Evolutionary conservation across 1,140 invertebrate genomes (phyloP), one percentile per base, ranked within the genome.

Genomic region (Brachionus rubens): DNA sequence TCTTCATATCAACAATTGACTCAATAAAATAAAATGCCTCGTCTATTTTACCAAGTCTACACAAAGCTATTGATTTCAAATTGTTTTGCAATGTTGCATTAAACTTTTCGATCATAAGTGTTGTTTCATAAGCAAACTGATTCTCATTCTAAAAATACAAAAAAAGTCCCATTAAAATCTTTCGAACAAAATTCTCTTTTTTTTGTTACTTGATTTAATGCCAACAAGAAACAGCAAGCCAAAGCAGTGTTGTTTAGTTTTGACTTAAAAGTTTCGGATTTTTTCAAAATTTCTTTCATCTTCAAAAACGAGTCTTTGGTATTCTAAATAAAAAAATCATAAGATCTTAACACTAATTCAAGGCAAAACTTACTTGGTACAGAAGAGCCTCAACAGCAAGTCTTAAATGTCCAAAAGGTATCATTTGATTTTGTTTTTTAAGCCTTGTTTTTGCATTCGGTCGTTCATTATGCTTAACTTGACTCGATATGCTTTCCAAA

Each of bases 401-500:
- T 72, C 68, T 72, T 28, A 72, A 54, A 50, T 72, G 46, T 19
- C 68, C 68, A 26, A 72, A 72, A 12, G 68, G 68, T 50, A 72
- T 50, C 24, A 54, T 10, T 72, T 72, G 68, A 36, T 21, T 50
- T 72, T 72, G 68, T 10, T 50, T 72, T 72, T 54, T 48, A n/a
- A 54, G 28, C 9, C 50, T 19, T 16, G 21, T 28, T 47, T 47
- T 50, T 10, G 3, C 1, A 1, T 24, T 12, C 21, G 30, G 28
- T 46, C 19, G 10, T 9, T 24, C 19, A 19, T 65, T 43, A 43
- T 43, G 9, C 43, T 65, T 65, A 1, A 16, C 19, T 41, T 48
- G 6, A 24, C 10, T 16, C 10, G 9, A 9, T 21, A 48, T 2
- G 14, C 21, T 72, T 40, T 72, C 68, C n/a, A 72, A 54, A 54